Base-by-base conservation (phyloP, 2,888 invertebrate genomes). In the Ctena decussata region DNA sequence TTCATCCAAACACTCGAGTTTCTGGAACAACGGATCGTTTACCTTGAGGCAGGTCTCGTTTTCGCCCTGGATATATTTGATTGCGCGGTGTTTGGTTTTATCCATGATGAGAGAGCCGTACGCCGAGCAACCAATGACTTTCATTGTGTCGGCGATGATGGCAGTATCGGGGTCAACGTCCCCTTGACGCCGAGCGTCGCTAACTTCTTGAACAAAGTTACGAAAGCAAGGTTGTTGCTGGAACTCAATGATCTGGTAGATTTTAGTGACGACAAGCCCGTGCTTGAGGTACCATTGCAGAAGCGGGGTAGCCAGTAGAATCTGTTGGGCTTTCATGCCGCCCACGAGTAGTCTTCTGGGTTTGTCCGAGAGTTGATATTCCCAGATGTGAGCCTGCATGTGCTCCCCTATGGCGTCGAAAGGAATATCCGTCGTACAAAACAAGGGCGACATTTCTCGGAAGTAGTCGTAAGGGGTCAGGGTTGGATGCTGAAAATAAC, bases 21-120 rank as follows among this genome's bases (percentile, higher is more conserved):
- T 41, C 15, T 41, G 41, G 15, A 41, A 41, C 41, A 41, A 41
- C 8, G 41, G 41, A 41, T 41, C 15, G 41, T 41, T 41, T 6
- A 41, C 15, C 6, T 41, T 41, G 41, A 85, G 60, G 24, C 80
- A 73, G 3, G 83, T 73, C 32, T 76, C 57, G n/a, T 77, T 80
- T 27, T 86, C 84, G 0, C 86, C 87, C 65, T 83, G 65, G 21
- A 85, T 71, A 57, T 91, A 91, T 6, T 70, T 30, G 12, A 86
- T 71, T 0, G 82, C 57, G 0, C 74, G 65, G 41, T 85, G 86
- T 30, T 85, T 87, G 15, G n/a, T n/a, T n/a, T n/a, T n/a, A 80
- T 79, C 27, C 84, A 76, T 44, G 90, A 84, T 82, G 85, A 85
- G 37, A 91, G 79, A 21, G 83, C 77, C 8, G 82, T 80, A 6